phyloP scores from a whole-genome alignment of 2,797 vertebrate species.

The Pogonophryne albipinna region DNA sequence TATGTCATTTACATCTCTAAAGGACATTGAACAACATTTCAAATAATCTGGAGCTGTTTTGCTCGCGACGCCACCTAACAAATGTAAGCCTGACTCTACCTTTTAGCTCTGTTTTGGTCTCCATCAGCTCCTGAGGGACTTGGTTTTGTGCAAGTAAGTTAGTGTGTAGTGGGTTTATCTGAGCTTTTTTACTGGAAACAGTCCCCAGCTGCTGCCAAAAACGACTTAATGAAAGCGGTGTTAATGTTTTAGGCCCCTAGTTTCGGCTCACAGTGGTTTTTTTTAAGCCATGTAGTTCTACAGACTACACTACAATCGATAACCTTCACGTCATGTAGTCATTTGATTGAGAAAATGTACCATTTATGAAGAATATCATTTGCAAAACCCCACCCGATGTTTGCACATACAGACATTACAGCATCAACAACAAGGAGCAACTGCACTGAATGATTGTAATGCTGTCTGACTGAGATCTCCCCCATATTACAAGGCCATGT shows the following conservation, averaged over 20 bases:
- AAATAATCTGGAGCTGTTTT: too few relatives aligned
- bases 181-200: background rate
- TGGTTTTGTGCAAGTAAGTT: background rate
- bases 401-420: constrained; percentile 18
- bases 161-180: background rate
- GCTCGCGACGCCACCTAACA: too few relatives aligned
- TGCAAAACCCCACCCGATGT: constrained; percentile 5
- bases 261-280: too few relatives aligned
- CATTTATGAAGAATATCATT: background rate
- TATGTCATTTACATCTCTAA: background rate
- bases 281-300: background rate
- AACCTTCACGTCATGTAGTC: background rate
- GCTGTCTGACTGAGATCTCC: constrained; percentile 58
- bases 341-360: constrained; percentile 7
- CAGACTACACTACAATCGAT: background rate
- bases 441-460: constrained; percentile 31
- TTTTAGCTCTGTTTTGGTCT: constrained; percentile 9
- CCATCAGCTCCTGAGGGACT: background rate
- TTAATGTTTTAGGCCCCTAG: background rate
- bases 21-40: background rate
- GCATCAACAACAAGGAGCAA: constrained; percentile 21
- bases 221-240: background rate
- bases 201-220: background rate
- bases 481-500: constrained; percentile 42
- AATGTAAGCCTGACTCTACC: too few relatives aligned